Evolutionary conservation across 2,113 vertebrate genomes (phyloP).

Genomic region (Mirounga angustirostris): DNA sequence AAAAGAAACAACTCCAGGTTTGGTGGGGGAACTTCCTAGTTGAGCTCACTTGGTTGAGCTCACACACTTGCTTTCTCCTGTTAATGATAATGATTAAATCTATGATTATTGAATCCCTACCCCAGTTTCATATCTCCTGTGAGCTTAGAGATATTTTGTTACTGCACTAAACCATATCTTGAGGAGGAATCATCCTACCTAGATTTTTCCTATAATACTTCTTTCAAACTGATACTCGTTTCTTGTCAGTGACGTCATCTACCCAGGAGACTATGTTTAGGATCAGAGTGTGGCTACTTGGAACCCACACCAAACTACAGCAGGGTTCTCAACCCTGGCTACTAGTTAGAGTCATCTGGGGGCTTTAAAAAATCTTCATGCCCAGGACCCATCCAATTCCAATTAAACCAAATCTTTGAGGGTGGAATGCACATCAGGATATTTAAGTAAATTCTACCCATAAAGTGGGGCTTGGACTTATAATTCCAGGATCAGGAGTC

Average conservation of each 20-base stretch:
- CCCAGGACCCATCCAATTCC: neutral
- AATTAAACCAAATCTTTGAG: neutral
- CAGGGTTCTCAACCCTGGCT: neutral
- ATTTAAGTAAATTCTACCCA: neutral
- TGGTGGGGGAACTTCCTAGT: neutral
- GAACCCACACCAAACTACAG: neutral
- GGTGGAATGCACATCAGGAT: neutral
- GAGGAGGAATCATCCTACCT: neutral
- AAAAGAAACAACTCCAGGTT: neutral
- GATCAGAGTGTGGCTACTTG: neutral
- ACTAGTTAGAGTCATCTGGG: neutral
- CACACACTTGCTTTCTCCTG: neutral
- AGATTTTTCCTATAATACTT: constrained; percentile 16
- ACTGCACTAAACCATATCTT: neutral
- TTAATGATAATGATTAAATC: neutral
- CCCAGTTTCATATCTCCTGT: neutral
- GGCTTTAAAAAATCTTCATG: neutral
- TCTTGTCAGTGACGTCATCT: constrained; percentile 21
- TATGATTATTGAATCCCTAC: neutral
- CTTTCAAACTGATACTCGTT: neutral
- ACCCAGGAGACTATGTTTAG: neutral
- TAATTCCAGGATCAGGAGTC: neutral
- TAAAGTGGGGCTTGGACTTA: neutral
- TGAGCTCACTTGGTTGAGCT: neutral
- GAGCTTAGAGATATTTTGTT: constrained; percentile 6